phyloP scores from a whole-genome alignment of 2,113 vertebrate species.

The Natator depressus region DNA sequence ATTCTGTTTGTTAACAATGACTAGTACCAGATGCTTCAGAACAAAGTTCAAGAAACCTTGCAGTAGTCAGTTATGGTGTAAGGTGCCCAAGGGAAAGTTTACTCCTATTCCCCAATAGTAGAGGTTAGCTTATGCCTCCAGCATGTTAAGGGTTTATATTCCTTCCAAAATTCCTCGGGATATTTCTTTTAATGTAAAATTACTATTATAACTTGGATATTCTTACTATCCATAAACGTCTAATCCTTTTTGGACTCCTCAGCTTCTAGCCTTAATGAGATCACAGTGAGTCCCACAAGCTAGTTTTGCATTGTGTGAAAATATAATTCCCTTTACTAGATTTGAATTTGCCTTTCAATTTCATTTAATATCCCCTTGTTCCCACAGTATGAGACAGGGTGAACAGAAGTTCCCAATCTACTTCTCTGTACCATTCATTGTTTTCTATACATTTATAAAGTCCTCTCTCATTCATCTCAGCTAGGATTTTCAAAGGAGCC shows the following conservation, averaged over 20 bases:
- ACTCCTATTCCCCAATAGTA: conserved; percentile 48
- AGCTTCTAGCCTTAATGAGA: background rate
- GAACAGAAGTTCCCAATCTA: background rate
- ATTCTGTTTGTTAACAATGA: conserved; percentile 2
- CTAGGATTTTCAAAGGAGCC: background rate
- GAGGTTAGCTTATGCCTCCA: conserved; percentile 3
- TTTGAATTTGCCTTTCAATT: background rate
- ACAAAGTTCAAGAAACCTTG: conserved; percentile 28
- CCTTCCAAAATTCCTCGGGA: conserved; percentile 4
- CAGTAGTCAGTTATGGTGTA: conserved; percentile 25
- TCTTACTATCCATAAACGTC: background rate
- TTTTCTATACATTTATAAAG: background rate
- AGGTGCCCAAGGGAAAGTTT: conserved; percentile 50
- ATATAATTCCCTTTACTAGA: background rate
- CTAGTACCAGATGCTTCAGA: conserved; percentile 41
- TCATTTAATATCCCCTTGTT: background rate
- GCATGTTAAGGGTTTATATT: background rate
- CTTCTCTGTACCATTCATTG: background rate
- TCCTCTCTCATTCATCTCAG: background rate
- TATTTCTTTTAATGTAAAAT: conserved; percentile 15
- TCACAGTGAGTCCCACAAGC: background rate
- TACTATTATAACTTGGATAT: background rate
- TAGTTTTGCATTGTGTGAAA: background rate
- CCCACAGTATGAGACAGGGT: background rate
- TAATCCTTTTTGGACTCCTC: background rate